phyloP scores from a whole-genome alignment of 2,113 vertebrate genomes.

The Anolis sagrei region DNA sequence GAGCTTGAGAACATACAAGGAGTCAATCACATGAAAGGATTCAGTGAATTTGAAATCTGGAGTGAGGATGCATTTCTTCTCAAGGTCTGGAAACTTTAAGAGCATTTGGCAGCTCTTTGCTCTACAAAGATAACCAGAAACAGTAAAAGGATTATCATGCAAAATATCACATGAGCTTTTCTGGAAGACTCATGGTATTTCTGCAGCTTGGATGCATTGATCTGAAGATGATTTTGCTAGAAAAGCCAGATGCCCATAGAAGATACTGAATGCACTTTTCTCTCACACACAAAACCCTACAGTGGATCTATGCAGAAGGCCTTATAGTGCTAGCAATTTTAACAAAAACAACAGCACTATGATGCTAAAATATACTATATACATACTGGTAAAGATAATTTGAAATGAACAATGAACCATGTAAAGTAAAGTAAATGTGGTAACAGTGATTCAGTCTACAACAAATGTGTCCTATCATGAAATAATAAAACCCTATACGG shows the following conservation, averaged over 20 bases:
- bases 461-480: background rate
- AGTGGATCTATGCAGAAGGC: slow-evolving; percentile 35
- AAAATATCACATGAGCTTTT: background rate
- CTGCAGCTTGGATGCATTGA: background rate
- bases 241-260: background rate
- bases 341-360: background rate
- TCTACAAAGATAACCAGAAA: slow-evolving; percentile 62
- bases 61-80: slow-evolving; percentile 14
- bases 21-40: slow-evolving; percentile 41
- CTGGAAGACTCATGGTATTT: slow-evolving; percentile 11
- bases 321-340: no score
- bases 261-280: slow-evolving; percentile 7
- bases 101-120: slow-evolving; percentile 56
- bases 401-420: slow-evolving; percentile 52
- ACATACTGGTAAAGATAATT: slow-evolving; percentile 23
- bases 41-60: slow-evolving; percentile 52
- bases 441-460: background rate
- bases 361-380: slow-evolving; percentile 45
- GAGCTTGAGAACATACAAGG: slow-evolving; percentile 50
- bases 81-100: slow-evolving; percentile 58
- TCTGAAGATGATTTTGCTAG: slow-evolving; percentile 16
- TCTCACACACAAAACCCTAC: slow-evolving; percentile 8
- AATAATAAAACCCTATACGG: no score
- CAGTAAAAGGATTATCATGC: slow-evolving; percentile 10
- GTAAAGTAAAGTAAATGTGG: background rate